Evolutionary conservation across 2,113 vertebrate species (phyloP).

Genomic region (Corynorhinus townsendii): DNA sequence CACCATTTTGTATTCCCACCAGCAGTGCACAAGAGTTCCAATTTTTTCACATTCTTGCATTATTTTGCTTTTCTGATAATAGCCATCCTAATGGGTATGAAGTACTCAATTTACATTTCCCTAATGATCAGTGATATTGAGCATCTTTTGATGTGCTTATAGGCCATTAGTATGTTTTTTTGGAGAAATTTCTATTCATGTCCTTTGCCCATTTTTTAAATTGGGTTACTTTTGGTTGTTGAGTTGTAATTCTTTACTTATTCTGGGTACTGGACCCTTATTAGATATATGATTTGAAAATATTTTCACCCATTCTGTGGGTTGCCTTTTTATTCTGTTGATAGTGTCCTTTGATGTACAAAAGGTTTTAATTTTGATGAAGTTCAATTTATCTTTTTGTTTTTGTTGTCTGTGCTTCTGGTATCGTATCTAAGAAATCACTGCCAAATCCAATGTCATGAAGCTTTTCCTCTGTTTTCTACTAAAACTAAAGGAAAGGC

Average conservation of each 20-base stretch:
- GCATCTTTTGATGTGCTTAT: background rate
- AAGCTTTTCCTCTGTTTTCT: background rate
- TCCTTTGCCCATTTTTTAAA: background rate
- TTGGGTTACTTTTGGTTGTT: background rate
- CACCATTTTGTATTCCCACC: background rate
- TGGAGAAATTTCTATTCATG: background rate
- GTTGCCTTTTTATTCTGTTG: background rate
- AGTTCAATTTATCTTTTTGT: background rate
- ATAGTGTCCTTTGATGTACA: background rate
- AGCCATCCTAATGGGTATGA: background rate
- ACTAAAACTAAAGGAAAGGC: background rate
- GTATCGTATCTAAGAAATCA: constrained; percentile 19
- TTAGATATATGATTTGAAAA: background rate
- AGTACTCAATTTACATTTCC: background rate
- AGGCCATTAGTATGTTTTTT: background rate
- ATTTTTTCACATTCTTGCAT: background rate
- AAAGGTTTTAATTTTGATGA: constrained; percentile 4
- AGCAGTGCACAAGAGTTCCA: background rate
- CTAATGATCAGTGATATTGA: background rate
- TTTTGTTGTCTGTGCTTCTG: background rate
- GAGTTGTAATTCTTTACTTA: background rate
- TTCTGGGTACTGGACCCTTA: background rate
- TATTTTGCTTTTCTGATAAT: background rate
- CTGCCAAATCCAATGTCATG: background rate
- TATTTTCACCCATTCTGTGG: background rate